A percentile compares a stretch with the other conserved stretches of the same genome.
Conservation (phyloP, 2,113 vertebrate genomes). For the Heterocephalus glaber region DNA sequence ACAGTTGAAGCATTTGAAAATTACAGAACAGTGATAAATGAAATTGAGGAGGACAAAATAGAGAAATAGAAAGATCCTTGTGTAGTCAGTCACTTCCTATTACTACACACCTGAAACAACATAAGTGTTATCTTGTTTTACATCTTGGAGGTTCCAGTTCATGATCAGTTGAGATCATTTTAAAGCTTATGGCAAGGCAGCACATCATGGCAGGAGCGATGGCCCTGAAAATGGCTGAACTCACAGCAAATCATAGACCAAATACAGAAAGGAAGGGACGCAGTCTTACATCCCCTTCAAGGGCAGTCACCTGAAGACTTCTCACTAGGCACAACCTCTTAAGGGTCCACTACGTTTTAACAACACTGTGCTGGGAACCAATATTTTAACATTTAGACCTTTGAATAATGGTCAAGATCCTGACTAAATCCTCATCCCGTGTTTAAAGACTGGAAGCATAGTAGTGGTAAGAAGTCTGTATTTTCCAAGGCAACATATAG, state of each 20-base stretch:
- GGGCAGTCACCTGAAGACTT: background rate
- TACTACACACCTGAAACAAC: background rate
- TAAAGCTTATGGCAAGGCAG: background rate
- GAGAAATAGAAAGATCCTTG: background rate
- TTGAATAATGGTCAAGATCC: background rate
- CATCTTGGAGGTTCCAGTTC: background rate
- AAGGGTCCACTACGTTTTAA: background rate
- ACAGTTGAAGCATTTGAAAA: background rate
- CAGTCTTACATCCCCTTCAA: too few species aligned
- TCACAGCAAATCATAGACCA: background rate
- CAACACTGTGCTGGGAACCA: background rate
- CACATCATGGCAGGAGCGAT: background rate
- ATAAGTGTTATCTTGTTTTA: background rate
- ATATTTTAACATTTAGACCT: background rate
- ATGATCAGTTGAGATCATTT: background rate
- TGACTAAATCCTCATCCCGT: background rate
- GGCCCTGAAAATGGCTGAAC: background rate
- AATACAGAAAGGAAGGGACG: background rate
- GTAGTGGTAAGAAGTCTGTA: too few species aligned
- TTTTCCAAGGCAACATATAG: background rate
- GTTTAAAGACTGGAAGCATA: background rate
- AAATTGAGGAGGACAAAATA: background rate
- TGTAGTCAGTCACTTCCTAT: background rate
- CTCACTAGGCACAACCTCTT: background rate
- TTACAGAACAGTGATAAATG: background rate